Evolutionary conservation across 2,797 vertebrate species (phyloP).

Genomic region (Parambassis ranga): DNA sequence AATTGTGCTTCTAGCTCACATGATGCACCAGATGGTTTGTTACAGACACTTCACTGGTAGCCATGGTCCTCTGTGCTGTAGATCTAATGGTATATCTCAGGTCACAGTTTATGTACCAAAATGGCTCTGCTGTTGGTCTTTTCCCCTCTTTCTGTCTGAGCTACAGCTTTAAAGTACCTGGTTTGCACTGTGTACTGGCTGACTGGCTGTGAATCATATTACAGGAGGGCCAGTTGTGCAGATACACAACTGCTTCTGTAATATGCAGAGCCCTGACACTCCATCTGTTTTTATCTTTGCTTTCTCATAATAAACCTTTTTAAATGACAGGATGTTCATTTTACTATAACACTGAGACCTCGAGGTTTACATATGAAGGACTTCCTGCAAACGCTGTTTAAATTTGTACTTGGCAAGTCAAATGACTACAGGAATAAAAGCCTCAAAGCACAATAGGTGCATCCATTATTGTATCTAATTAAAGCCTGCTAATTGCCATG

Average conservation of each 20-base stretch:
- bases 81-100: neutral
- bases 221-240: neutral
- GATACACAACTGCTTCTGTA: no score
- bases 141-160: no score
- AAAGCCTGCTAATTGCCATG: neutral
- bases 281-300: constrained; percentile 2
- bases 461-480: neutral
- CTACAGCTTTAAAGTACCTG: no score
- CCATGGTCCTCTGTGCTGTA: no score
- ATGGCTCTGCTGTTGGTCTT: no score
- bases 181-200: no score
- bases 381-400: neutral
- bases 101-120: no score
- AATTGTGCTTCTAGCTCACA: no score
- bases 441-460: neutral
- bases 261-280: neutral
- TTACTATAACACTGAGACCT: neutral
- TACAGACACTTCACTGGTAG: no score
- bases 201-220: neutral
- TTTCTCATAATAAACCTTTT: neutral
- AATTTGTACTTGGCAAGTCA: neutral
- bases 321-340: neutral
- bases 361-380: neutral
- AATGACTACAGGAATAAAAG: neutral
- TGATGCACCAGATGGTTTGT: no score